These are phyloP conservation scores for Heliornis fulica DNA, from an alignment of 2,113 vertebrate genomes.

Conservation along the genomic window DNA sequence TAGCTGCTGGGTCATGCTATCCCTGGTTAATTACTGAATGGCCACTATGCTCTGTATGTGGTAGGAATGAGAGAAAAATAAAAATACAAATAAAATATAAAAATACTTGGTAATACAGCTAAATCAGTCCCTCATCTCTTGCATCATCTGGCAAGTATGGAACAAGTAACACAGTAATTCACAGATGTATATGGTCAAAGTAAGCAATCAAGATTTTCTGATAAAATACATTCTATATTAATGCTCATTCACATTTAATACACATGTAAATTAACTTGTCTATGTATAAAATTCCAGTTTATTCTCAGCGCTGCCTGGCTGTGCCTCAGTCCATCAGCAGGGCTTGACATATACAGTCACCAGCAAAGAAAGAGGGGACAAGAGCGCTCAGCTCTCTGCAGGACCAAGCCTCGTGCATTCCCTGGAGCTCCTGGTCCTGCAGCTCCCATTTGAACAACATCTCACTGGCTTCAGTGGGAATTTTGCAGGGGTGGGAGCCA, in stretches of 20 bases:
- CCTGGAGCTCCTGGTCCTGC: background rate
- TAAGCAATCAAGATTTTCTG: conserved; percentile 1
- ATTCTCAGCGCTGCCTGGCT: conserved; percentile 29
- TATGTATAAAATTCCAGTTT: conserved; percentile 58
- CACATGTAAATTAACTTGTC: conserved; percentile 30
- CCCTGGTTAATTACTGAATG: background rate
- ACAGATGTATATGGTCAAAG: conserved; percentile 46
- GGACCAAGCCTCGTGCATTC: background rate
- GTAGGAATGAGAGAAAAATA: background rate
- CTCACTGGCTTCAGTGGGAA: background rate
- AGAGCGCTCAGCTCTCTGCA: background rate
- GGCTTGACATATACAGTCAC: background rate
- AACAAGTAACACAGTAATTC: background rate
- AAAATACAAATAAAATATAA: background rate
- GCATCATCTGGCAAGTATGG: background rate
- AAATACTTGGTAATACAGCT: background rate
- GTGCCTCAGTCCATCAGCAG: background rate
- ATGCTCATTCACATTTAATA: conserved; percentile 46
- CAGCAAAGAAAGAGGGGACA: background rate
- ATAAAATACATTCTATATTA: conserved; percentile 63
- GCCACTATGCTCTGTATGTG: background rate
- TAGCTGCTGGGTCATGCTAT: background rate
- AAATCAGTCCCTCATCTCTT: background rate
- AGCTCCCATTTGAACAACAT: background rate
- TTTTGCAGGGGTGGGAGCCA: background rate